These are phyloP conservation scores for Ptychadena robeensis DNA, from an alignment of 2,797 vertebrate genomes.

Conservation along the genomic window DNA sequence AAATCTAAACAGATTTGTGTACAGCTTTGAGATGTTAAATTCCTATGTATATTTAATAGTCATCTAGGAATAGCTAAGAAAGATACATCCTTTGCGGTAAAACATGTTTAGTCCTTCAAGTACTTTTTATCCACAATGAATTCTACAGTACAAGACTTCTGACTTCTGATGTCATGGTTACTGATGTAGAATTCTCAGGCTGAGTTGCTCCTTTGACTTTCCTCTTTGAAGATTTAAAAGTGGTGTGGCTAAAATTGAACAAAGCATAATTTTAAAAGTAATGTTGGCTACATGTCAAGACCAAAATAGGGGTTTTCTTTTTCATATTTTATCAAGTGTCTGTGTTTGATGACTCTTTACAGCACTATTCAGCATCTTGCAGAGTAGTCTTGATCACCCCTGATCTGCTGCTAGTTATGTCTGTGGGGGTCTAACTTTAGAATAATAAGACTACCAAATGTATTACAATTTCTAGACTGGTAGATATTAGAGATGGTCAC, in stretches of 20 bases:
- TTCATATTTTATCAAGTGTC: conserved; percentile 23
- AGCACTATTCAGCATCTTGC: not conserved
- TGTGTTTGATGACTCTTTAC: not conserved
- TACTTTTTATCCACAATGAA: conserved; percentile 13
- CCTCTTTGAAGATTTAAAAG: conserved; percentile 31
- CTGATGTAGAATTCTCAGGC: conserved; percentile 39
- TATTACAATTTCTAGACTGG: no score
- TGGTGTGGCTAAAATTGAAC: not conserved
- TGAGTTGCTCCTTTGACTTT: conserved; percentile 26
- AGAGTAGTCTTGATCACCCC: not conserved
- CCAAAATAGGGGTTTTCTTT: conserved; percentile 1
- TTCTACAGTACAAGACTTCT: conserved; percentile 18
- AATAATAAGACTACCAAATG: no score
- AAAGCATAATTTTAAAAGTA: conserved; percentile 20
- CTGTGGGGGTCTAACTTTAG: no score
- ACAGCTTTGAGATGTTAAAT: not conserved
- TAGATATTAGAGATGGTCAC: no score
- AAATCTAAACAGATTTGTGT: not conserved
- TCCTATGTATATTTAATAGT: not conserved
- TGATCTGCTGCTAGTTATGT: not conserved
- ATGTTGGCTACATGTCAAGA: conserved; percentile 31
- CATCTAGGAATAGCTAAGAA: not conserved
- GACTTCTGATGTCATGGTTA: conserved; percentile 34
- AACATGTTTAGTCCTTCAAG: conserved; percentile 7
- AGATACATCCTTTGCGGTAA: not conserved